Evolutionary conservation across 2,113 vertebrate species (phyloP), one percentile per base, ranked within the genome.

Genomic region (Ramphastos sulfuratus): DNA sequence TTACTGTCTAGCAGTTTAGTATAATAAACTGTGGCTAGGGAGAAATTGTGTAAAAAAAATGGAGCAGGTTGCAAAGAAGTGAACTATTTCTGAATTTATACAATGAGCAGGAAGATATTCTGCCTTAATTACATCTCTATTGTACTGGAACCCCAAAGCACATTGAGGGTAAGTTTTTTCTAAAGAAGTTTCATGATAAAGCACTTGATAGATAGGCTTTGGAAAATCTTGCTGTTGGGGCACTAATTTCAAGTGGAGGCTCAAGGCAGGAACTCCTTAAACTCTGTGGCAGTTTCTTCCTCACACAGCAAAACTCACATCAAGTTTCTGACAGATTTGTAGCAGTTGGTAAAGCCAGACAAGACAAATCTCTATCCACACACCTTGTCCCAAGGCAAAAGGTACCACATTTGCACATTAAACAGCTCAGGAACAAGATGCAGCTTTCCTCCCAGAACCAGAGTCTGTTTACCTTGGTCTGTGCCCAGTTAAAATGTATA

Each of bases 311-410:
- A 87, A 77, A 85, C 56, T 74, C 75, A 56, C 28, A 27, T 25
- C 21, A 64, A 30, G 42, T 52, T 44, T 59, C 71, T 89, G 89
- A 86, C 89, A 94, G 93, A 93, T 92, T 87, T 90, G 69, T 55
- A 71, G 87, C 79, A 81, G 52, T 42, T 1, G 1, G 64, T 90
- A 37, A 52, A 85, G 44, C 21, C 70, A 89, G 76, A 74, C 69
- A 88, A 91, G 67, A 37, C 5, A 64, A 44, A 39, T 80, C n/a
- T 89, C 60, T 67, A 87, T 28, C 69, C 58, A 59, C 73, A 48
- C 82, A 44, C 37, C 39, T 58, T 64, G 31, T 83, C 72, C 61
- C 72, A 71, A 63, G 67, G 87, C 79, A 89, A 89, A 89, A 87
- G 59, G 23, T 21, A 39, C 44, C 39, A 28, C 31, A 37, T 56